Conservation (phyloP, 2,888 invertebrate genomes). For the Callosobruchus maculatus region DNA sequence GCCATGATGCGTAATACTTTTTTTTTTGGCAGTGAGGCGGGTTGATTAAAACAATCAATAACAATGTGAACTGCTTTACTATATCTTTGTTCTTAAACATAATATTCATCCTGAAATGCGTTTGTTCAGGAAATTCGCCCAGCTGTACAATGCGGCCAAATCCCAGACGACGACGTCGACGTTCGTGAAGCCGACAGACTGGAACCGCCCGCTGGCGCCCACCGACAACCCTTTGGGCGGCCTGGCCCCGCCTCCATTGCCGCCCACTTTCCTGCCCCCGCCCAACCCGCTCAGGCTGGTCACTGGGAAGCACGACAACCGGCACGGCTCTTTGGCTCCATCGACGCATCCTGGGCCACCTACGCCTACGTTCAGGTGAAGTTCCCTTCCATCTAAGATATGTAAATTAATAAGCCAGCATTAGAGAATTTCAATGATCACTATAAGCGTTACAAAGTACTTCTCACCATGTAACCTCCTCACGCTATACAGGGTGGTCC, state of each 20-base stretch:
- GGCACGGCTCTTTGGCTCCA: conserved; percentile 48
- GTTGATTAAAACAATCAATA: too few species aligned
- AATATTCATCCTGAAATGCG: neutral
- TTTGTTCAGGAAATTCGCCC: conserved; percentile 45
- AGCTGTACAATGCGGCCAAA: conserved; percentile 44
- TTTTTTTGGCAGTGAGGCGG: too few species aligned
- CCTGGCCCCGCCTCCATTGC: conserved; percentile 45
- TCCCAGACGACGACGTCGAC: conserved; percentile 33
- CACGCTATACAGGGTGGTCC: too few species aligned
- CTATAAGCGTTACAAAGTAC: too few species aligned
- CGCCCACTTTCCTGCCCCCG: conserved; percentile 53
- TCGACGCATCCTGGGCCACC: conserved; percentile 59
- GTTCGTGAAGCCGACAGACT: conserved; percentile 43
- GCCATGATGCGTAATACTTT: too few species aligned
- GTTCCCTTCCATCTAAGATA: too few species aligned
- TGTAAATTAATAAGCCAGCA: too few species aligned
- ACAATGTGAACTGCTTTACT: too few species aligned
- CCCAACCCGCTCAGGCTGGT: conserved; percentile 60
- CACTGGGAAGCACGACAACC: conserved; percentile 48
- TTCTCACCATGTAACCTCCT: too few species aligned
- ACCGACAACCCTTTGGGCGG: conserved; percentile 45
- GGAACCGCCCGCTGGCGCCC: conserved; percentile 49
- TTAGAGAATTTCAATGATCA: too few species aligned
- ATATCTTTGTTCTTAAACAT: too few species aligned
- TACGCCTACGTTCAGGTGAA: conserved; percentile 73